phyloP scores from a whole-genome alignment of 2,888 invertebrate genomes.

The Drosophila niveifrons region DNA sequence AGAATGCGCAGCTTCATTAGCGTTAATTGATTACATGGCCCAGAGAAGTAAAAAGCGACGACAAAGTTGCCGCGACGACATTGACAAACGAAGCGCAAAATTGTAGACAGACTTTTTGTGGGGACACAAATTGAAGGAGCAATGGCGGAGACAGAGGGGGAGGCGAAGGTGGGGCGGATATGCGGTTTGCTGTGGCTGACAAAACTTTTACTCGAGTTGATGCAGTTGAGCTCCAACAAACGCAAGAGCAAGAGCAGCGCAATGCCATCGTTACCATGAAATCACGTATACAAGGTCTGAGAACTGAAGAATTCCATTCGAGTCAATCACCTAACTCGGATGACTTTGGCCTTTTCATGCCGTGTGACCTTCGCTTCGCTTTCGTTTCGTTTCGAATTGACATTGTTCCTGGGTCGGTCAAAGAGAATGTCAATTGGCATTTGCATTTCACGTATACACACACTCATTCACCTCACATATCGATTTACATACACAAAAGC shows the following conservation, averaged over 20 bases:
- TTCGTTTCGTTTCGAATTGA: conserved; percentile 65
- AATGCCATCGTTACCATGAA: conserved; percentile 73
- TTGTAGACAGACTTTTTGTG: conserved; percentile 50
- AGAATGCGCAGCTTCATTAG: conserved; percentile 74
- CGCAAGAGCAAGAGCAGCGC: conserved; percentile 27
- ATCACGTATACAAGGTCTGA: conserved; percentile 72
- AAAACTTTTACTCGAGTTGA: conserved; percentile 47
- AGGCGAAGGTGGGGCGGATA: neutral
- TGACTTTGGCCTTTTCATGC: conserved; percentile 74
- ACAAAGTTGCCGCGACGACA: conserved; percentile 63
- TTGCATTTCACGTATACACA: conserved; percentile 63
- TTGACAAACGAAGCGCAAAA: conserved; percentile 80
- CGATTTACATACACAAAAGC: conserved; percentile 21
- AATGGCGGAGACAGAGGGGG: too few relatives aligned
- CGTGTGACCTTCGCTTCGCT: conserved; percentile 60
- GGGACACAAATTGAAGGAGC: too few relatives aligned
- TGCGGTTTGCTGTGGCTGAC: conserved; percentile 15
- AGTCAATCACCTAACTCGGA: conserved; percentile 74
- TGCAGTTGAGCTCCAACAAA: conserved; percentile 49
- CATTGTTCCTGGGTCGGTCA: conserved; percentile 64
- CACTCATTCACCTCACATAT: conserved; percentile 14
- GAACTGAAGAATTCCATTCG: conserved; percentile 37
- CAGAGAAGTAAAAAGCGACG: conserved; percentile 60
- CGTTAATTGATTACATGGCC: conserved; percentile 81
- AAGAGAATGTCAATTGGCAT: conserved; percentile 75